Conservation (phyloP, 2,113 vertebrate genomes). For the Epinephelus lanceolatus region DNA sequence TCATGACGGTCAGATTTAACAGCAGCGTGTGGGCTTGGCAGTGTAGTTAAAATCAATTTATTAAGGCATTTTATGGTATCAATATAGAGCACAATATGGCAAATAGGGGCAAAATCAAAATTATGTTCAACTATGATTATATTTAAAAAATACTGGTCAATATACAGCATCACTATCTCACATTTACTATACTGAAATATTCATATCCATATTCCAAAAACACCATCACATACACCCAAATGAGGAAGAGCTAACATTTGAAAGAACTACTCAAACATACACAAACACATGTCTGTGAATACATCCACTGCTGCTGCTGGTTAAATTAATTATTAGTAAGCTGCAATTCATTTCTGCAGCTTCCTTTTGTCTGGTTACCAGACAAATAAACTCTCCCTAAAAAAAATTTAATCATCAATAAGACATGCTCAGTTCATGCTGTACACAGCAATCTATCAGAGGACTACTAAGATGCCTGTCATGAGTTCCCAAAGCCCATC, state of each 20-base stretch:
- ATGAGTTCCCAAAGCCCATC: background rate
- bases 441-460: background rate
- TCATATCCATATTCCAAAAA: background rate
- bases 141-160: background rate
- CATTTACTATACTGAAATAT: background rate
- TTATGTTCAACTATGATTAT: background rate
- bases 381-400: conserved; percentile 9
- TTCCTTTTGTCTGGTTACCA: conserved; percentile 25
- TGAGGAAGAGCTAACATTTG: background rate
- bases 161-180: background rate
- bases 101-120: background rate
- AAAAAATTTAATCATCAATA: conserved; percentile 4
- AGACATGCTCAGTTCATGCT: background rate
- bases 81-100: background rate
- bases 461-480: background rate
- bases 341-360: conserved; percentile 50
- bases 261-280: background rate
- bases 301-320: conserved; percentile 45
- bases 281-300: conserved; percentile 26
- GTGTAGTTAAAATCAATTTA: background rate
- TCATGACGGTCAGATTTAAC: background rate
- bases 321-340: conserved; percentile 65
- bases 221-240: background rate
- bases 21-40: background rate
- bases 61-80: background rate